Base-by-base conservation (phyloP, 2,113 vertebrate genomes). In the Cynoglossus semilaevis region DNA sequence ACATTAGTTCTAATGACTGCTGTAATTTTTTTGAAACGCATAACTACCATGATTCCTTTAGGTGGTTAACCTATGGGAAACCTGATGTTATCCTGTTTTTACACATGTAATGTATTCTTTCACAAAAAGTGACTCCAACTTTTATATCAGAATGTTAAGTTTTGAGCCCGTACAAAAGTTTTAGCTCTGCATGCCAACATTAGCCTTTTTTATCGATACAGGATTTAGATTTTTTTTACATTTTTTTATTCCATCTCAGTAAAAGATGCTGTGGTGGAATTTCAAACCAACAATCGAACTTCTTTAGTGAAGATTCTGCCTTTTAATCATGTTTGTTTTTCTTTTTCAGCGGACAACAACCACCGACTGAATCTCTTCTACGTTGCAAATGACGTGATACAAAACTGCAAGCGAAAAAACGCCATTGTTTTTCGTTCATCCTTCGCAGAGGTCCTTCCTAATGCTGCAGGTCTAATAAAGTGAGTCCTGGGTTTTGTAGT, bases 331-430 rank as follows among this genome's bases (percentile, higher is more conserved):
- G 14, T 59, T 17, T 66, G 9, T 70, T 5, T 67, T 9, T 41
- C 48, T 66, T 22, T 51, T 67, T 40, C 60, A 99, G 97, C 97
- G 73, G 94, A 94, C 47, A 93, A 93, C 80, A 91, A 88, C 55
- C 97, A 98, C 63, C 93, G 96, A 7, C 84, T 99, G 83, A 99
- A 99, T 86, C 94, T 99, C 17, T 98, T 99, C 77, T 99, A 95
- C 85, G 73, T 99, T 70, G 96, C 97, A 77, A 99, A 99, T 0
- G 97, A 99, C 22, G 95, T 99, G 71, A 98, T 99, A 60, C 97
- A 99, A 85, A 99, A 99, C 88, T 98, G 96, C 90, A 99, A 98
- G 74, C 92, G 97, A 52, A 98, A 93, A 76, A 99, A 98, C 0
- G 96, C 97, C 1, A 93, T 98, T 1, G 89, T 94, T n/a, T 99